A percentile compares a stretch with the other conserved stretches of the same genome.
phyloP scores from a whole-genome alignment of 2,888 invertebrate species.

The Nemotelus nigrinus region DNA sequence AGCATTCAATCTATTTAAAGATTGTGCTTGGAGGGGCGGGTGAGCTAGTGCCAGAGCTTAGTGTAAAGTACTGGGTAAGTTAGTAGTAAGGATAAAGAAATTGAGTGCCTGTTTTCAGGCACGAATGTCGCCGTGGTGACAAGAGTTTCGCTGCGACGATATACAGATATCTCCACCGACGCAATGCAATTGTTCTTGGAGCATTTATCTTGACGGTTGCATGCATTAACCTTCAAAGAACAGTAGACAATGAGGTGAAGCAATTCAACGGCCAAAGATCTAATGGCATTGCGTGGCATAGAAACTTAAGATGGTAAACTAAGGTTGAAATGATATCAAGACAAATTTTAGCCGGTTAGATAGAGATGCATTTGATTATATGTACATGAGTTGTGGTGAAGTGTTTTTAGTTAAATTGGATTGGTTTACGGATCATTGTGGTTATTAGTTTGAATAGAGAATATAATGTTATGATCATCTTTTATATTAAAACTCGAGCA shows the following conservation, averaged over 20 bases:
- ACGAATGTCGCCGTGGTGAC: no score
- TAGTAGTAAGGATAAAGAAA: not conserved
- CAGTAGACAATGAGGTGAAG: not conserved
- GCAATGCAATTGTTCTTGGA: not conserved
- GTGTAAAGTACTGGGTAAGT: not conserved
- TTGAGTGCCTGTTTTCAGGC: no score
- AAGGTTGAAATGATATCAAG: no score
- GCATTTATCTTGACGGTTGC: not conserved
- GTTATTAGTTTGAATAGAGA: no score
- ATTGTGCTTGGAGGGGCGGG: not conserved
- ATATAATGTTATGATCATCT: no score
- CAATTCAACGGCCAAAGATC: not conserved
- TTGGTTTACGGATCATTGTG: no score
- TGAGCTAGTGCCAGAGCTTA: not conserved
- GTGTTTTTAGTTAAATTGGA: no score
- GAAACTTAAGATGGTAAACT: not conserved
- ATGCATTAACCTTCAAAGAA: not conserved
- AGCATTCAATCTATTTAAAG: constrained; percentile 31
- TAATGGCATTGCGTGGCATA: not conserved
- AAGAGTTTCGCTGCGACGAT: no score
- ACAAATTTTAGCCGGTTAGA: no score
- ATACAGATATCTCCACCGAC: not conserved
- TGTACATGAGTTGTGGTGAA: no score
- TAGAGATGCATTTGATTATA: no score
- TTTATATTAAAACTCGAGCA: no score